These are phyloP conservation scores for Enhydra lutris DNA, from an alignment of 2,113 vertebrate genomes.

Conservation along the genomic window DNA sequence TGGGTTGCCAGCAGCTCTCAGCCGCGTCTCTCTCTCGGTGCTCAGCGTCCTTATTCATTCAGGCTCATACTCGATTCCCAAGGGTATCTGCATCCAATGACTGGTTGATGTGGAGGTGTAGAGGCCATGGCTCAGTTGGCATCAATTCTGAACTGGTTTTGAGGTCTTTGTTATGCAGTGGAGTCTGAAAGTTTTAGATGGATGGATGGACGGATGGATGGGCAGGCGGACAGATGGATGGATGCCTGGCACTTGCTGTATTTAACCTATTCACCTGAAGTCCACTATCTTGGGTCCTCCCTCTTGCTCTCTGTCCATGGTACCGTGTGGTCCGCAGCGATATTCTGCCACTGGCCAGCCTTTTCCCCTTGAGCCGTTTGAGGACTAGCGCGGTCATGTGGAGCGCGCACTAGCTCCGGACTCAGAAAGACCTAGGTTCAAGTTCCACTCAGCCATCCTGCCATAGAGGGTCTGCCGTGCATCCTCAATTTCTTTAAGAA, in stretches of 20 bases:
- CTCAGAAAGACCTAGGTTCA: neutral
- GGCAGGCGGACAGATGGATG: too few relatives aligned
- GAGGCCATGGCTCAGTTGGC: neutral
- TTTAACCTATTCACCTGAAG: neutral
- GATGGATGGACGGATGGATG: neutral
- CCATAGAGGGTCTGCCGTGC: neutral
- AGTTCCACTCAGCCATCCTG: neutral
- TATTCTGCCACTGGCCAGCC: neutral
- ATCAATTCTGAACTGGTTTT: neutral
- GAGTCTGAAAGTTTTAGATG: neutral
- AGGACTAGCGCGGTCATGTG: rapidly evolving
- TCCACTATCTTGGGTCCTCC: neutral
- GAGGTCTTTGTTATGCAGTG: neutral
- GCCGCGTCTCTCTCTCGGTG: neutral
- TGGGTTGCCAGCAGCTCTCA: rapidly evolving
- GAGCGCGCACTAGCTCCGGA: neutral
- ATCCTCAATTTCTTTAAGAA: neutral
- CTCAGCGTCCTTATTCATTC: neutral
- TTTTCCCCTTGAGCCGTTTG: neutral
- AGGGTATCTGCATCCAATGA: neutral
- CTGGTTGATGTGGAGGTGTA: neutral
- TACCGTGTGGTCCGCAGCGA: neutral
- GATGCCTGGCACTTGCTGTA: neutral
- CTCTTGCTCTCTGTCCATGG: neutral
- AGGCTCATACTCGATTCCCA: neutral